Base-by-base conservation (phyloP, 2,113 vertebrate genomes). In the Pyxicephalus adspersus region DNA sequence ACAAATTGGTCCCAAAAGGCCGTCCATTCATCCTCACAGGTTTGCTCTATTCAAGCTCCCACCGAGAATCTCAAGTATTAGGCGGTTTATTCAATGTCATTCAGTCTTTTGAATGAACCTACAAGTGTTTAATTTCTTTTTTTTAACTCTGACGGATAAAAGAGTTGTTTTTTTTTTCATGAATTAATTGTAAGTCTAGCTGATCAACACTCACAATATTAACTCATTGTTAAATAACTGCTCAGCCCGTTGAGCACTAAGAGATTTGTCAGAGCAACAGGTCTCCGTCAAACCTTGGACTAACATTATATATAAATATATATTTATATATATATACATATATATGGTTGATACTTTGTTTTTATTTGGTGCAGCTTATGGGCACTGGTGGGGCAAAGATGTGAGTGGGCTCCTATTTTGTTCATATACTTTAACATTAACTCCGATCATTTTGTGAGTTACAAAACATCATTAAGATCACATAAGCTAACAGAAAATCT, bases 1-100 rank as follows among this genome's bases (percentile, higher is more conserved):
- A 97, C 97, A 99, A 99, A 99, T 99, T 98, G 97, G 97, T 96
- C 96, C 96, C 97, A 96, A 99, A 99, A 99, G 97, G 96, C 97
- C 96, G 94, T 95, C 97, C 95, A 98, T 98, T 99, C 97, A 98
- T 96, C 96, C 96, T 94, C 95, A 89, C 90, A 93, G 93, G 95
- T 95, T 96, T 95, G 95, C 94, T 93, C 95, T 96, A 99, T 99
- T 99, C 96, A 98, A 95, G 95, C 96, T 93, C 97, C 95, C 89
- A 89, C 96, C 95, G 94, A 95, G 96, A 91, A 93, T 94, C 96
- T 99, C 95, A 96, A 99, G 97, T 97, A 94, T 97, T 97, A 92
- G 97, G 95, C 95, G 95, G 97, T 95, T 98, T 98, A 98, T 99
- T 99, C 96, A 97, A 97, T 98, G 98, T 96, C 93, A 94, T 95